A percentile compares a stretch with the other conserved stretches of the same genome.
These are phyloP conservation scores for Agonum fuliginosum DNA, from an alignment of 2,888 invertebrate genomes.

Conservation along the genomic window DNA sequence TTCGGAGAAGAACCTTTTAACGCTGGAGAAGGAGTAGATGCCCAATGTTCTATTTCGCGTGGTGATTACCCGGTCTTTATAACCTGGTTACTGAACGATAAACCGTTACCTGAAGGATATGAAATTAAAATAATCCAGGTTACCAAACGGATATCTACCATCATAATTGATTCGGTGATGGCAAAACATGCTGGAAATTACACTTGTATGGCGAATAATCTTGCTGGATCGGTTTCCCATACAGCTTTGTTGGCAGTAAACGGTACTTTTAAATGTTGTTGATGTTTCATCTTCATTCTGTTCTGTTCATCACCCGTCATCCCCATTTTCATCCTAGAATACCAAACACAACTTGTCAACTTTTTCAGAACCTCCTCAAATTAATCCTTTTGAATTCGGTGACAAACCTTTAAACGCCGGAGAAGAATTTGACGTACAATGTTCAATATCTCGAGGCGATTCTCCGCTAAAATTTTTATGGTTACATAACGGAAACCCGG, in stretches of 20 bases:
- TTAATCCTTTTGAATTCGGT: slow-evolving; percentile 70
- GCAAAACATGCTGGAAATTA: slow-evolving; percentile 83
- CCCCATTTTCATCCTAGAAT: background rate
- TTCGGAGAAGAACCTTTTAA: slow-evolving; percentile 75
- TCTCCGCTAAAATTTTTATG: slow-evolving; percentile 82
- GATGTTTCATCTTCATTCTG: background rate
- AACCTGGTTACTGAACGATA: slow-evolving; percentile 84
- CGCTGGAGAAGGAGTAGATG: slow-evolving; percentile 86
- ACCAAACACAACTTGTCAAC: background rate
- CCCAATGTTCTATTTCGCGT: slow-evolving; percentile 79
- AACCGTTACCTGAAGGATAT: slow-evolving; percentile 76
- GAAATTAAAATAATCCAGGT: slow-evolving; percentile 74
- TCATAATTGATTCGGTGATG: slow-evolving; percentile 78
- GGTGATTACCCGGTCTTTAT: slow-evolving; percentile 84
- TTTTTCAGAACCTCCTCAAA: slow-evolving; percentile 67
- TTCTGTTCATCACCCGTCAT: background rate
- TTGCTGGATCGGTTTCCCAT: slow-evolving; percentile 79
- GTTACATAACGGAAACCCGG: slow-evolving; percentile 80
- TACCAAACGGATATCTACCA: slow-evolving; percentile 74
- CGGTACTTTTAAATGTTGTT: slow-evolving; percentile 75
- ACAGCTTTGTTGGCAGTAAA: slow-evolving; percentile 80
- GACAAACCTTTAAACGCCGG: slow-evolving; percentile 74
- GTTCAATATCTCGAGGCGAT: slow-evolving; percentile 83
- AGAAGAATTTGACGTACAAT: slow-evolving; percentile 79
- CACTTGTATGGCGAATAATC: slow-evolving; percentile 81